Base-by-base conservation (phyloP, 2,888 invertebrate genomes). In the Barypeithes pellucidus region DNA sequence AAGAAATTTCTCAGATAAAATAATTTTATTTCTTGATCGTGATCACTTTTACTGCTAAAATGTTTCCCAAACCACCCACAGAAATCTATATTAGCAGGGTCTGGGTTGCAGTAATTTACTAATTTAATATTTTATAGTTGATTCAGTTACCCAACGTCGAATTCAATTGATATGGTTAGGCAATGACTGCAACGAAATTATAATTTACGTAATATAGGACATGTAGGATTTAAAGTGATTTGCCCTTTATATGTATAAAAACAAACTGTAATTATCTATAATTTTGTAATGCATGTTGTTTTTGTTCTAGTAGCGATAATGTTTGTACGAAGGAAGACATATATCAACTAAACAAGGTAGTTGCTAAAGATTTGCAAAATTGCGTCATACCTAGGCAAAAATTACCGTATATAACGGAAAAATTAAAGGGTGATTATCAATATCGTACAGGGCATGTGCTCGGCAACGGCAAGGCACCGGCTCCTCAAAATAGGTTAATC, bases 181-280 rank as follows among this genome's bases (percentile, higher is more conserved):
- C 14, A 52, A 52, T 24, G 29, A 29, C 29, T 52, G 52, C 52
- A 52, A 29, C 52, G 29, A 24, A 50, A 22, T 22, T 52, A 47
- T 52, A 52, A 52, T 52, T 7, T 8, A 18, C 18, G 20, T 47
- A 47, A 18, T 50, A 50, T 50, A 24, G 45, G 18, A 52, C 14
- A 52, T 52, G 52, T 52, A 52, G 52, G 52, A 29, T 52, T 47
- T 29, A 3, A 52, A 52, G 14, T 52, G 14, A 29, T 29, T 52
- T 52, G 52, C 14, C n/a, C 20, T 52, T 52, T 29, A 29, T n/a
- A 7, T 29, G 14, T n/a, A 7, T 14, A 29, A 29, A 47, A 29
- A 29, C 29, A 20, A 16, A 20, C 11, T 11, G 7, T 7, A 29
- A 29, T 29, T 29, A 47, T 9, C 0, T 39, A 39, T 39, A 39